These are phyloP conservation scores for Nephrocerus scutellatus DNA, from an alignment of 2,888 invertebrate species.

Conservation along the genomic window DNA sequence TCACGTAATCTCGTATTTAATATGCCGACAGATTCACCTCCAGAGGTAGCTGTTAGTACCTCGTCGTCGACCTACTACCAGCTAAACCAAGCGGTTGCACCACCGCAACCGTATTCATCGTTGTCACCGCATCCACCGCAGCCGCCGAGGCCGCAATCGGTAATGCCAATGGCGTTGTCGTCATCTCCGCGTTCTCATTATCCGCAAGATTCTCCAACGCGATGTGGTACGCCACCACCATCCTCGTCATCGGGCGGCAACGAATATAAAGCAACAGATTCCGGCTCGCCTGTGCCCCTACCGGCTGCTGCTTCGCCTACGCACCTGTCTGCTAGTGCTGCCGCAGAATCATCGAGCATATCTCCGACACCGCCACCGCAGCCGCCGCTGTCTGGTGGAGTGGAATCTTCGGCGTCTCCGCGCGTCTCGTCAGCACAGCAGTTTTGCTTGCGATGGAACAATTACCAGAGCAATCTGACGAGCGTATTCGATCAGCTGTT, in stretches of 20 bases:
- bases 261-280: conserved; percentile 2
- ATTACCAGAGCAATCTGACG: conserved; percentile 83
- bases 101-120: conserved; percentile 15
- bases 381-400: too few relatives aligned
- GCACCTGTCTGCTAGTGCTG: too few relatives aligned
- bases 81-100: conserved; percentile 18
- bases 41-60: conserved; percentile 14
- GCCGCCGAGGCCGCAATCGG: too few relatives aligned
- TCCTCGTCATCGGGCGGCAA: conserved; percentile 5
- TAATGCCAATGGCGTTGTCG: not conserved
- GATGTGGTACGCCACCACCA: too few relatives aligned
- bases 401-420: too few relatives aligned
- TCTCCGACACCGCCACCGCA: conserved; percentile 18
- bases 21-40: conserved; percentile 18
- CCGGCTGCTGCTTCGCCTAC: conserved; percentile 10
- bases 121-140: conserved; percentile 42
- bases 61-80: conserved; percentile 8
- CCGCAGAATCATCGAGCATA: conserved; percentile 18
- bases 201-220: too few relatives aligned
- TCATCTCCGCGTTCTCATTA: not conserved
- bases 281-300: not conserved
- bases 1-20: too few relatives aligned
- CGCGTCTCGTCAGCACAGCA: too few relatives aligned
- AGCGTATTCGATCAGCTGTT: conserved; percentile 76
- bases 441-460: conserved; percentile 89